These are phyloP conservation scores for Drosophila miranda DNA, from an alignment of 1,140 invertebrate species.

Conservation along the genomic window DNA sequence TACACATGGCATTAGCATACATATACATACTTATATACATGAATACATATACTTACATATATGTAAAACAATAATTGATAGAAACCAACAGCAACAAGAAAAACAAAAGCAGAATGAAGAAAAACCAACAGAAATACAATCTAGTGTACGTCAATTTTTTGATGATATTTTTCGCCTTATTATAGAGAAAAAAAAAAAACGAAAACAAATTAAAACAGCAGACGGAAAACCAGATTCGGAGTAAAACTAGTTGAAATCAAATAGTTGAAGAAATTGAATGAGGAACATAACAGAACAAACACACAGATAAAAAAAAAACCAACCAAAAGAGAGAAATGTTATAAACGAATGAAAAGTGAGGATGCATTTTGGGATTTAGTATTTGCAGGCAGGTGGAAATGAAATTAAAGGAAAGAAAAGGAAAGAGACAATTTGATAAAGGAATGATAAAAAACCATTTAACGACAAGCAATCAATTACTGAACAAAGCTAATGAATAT, in stretches of 20 bases:
- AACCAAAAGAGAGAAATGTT: background rate
- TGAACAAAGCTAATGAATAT: slow-evolving; percentile 36
- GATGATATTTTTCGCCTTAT: slow-evolving; percentile 80
- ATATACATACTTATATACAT: slow-evolving; percentile 24
- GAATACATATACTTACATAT: slow-evolving; percentile 53
- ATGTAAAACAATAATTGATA: slow-evolving; percentile 56
- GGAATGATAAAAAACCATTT: slow-evolving; percentile 18
- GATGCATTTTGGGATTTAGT: slow-evolving; percentile 21
- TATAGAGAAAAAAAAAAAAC: slow-evolving; percentile 55
- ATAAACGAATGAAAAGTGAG: too few relatives aligned
- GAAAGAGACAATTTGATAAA: slow-evolving; percentile 34
- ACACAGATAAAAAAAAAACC: background rate
- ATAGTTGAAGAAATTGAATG: slow-evolving; percentile 21
- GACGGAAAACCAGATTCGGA: slow-evolving; percentile 20
- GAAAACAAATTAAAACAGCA: slow-evolving; percentile 22
- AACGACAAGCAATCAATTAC: slow-evolving; percentile 74
- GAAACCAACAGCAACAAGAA: slow-evolving; percentile 31
- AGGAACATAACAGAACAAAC: background rate
- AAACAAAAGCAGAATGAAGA: slow-evolving; percentile 1
- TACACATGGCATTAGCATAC: slow-evolving; percentile 5
- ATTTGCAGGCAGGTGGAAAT: slow-evolving; percentile 23
- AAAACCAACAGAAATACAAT: slow-evolving; percentile 65
- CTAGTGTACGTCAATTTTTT: slow-evolving; percentile 80
- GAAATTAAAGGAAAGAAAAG: slow-evolving; percentile 6
- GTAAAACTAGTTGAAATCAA: slow-evolving; percentile 34